Conservation (phyloP, 23 tunicate genomes). For the Trididemnum nubilum region DNA sequence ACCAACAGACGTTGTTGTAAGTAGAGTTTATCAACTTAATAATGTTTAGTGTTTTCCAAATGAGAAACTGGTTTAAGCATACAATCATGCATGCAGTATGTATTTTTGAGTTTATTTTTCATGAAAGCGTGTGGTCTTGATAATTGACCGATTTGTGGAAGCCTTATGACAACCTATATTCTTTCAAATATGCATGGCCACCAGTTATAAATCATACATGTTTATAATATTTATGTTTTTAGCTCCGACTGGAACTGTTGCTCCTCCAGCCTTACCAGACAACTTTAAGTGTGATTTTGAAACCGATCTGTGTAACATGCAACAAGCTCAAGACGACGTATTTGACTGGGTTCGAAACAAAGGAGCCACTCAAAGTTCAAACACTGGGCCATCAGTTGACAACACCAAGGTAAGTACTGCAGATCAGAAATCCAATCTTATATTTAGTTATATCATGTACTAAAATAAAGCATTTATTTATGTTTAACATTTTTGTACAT, state of each 20-base stretch:
- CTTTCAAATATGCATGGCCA: too few relatives aligned
- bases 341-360: slow-evolving; percentile 63
- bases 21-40: background rate
- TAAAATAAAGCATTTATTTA: too few relatives aligned
- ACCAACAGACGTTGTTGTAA: slow-evolving; percentile 78
- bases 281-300: slow-evolving; percentile 67
- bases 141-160: too few relatives aligned
- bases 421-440: background rate
- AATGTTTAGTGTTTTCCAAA: background rate
- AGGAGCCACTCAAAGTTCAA: slow-evolving; percentile 74
- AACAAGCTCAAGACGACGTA: slow-evolving; percentile 49
- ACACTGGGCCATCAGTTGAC: slow-evolving; percentile 90
- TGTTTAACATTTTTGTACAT: too few relatives aligned
- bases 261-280: background rate
- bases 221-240: too few relatives aligned
- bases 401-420: slow-evolving; percentile 64
- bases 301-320: slow-evolving; percentile 60
- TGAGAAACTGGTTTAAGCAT: background rate
- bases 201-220: too few relatives aligned
- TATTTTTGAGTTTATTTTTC: background rate
- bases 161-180: too few relatives aligned
- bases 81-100: too few relatives aligned
- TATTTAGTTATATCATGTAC: background rate
- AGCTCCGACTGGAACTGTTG: background rate
- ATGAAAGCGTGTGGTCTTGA: background rate